Conservation (phyloP, 1,140 invertebrate genomes). For the Heliconius hermathena region DNA sequence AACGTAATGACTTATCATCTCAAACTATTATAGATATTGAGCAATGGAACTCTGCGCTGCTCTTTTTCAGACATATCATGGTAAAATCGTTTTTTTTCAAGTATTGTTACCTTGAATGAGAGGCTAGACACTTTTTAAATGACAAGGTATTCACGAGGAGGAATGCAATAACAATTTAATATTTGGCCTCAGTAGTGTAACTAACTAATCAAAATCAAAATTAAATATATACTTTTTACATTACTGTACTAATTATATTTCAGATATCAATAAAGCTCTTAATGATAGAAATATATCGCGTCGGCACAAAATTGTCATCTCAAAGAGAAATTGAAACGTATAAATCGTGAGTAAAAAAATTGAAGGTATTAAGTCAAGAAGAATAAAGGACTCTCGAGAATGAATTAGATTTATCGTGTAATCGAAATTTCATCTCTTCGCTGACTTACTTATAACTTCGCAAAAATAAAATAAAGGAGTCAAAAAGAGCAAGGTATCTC, state of each 20-base stretch:
- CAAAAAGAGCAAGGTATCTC: neutral
- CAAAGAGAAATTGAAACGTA: conserved; percentile 33
- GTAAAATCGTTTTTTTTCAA: too few relatives aligned
- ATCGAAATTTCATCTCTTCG: conserved; percentile 63
- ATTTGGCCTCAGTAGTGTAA: too few relatives aligned
- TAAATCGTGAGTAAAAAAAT: conserved; percentile 35
- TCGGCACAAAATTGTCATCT: neutral
- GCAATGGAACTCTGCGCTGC: too few relatives aligned
- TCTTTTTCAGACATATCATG: too few relatives aligned
- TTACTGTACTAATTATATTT: neutral
- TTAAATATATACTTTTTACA: too few relatives aligned
- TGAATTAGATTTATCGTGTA: conserved; percentile 71
- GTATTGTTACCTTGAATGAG: too few relatives aligned
- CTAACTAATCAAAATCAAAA: too few relatives aligned
- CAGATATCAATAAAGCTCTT: neutral
- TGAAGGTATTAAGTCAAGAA: conserved; percentile 29
- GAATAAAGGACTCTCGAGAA: conserved; percentile 48
- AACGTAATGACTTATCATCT: too few relatives aligned
- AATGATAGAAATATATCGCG: neutral
- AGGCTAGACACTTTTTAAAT: too few relatives aligned
- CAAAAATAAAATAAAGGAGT: conserved; percentile 32
- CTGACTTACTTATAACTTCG: conserved; percentile 58
- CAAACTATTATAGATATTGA: too few relatives aligned
- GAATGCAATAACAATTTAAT: too few relatives aligned
- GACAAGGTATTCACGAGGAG: too few relatives aligned